These are phyloP conservation scores for Myotis brandtii DNA, from an alignment of 2,113 vertebrate species.

Conservation along the genomic window DNA sequence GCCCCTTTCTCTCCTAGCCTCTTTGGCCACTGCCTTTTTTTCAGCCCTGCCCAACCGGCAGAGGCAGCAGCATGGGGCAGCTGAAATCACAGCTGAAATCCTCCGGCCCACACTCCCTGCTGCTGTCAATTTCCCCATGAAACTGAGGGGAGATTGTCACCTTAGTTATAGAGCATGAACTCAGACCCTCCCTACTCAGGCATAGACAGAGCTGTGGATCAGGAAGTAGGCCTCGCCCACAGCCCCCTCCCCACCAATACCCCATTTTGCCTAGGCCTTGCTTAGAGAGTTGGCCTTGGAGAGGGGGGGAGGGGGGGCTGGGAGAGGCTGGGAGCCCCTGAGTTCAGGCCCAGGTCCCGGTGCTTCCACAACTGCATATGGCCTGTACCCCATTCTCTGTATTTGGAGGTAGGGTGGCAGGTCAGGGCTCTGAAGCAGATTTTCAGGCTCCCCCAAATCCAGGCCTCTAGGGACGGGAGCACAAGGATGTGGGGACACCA, in stretches of 20 bases:
- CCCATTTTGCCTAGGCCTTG: conserved; percentile 12
- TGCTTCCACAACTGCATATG: background rate
- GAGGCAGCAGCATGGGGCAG: background rate
- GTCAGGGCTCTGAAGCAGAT: background rate
- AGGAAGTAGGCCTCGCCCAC: conserved; percentile 69
- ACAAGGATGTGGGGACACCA: background rate
- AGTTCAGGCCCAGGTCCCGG: conserved; percentile 25
- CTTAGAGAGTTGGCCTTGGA: background rate
- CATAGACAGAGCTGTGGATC: conserved; percentile 48
- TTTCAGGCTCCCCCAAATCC: background rate
- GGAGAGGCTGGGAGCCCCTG: conserved; percentile 12
- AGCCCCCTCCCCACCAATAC: conserved; percentile 46
- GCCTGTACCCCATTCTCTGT: background rate
- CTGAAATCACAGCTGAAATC: background rate
- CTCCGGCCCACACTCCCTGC: background rate
- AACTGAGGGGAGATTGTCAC: conserved; percentile 34
- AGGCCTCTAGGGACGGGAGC: background rate
- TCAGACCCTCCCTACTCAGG: conserved; percentile 52
- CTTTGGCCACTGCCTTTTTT: conserved; percentile 59
- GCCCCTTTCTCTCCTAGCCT: conserved; percentile 16
- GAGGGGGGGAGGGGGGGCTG: background rate
- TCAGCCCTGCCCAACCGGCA: conserved; percentile 47
- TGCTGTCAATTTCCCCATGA: conserved; percentile 31
- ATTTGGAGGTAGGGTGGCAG: background rate
- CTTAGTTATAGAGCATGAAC: conserved; percentile 46